Base-by-base conservation (phyloP, 2,113 vertebrate genomes). In the Mesembrinibis cayennensis region DNA sequence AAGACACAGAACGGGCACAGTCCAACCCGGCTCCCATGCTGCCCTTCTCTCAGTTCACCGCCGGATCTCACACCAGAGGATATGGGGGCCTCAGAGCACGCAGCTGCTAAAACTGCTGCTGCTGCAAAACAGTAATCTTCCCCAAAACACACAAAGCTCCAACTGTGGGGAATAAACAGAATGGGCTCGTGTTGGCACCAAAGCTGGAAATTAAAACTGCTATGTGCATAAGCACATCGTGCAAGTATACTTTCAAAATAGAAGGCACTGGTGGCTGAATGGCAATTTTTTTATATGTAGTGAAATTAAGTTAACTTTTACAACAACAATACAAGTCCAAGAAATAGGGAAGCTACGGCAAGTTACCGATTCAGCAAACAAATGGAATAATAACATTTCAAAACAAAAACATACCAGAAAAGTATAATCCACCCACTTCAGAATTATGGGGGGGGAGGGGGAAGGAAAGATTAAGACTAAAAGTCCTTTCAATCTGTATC, bases 81-180 rank as follows among this genome's bases (percentile, higher is more conserved):
- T 42, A 80, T 0, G 0, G 50, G 11, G 32, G 63, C 63, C 69
- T 84, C 86, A 67, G 22, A 71, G 50, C 34, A 63, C 0, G 0
- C 91, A 96, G 73, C 69, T 91, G 84, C 65, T 93, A 49, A 82
- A 97, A 85, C 56, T 94, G 81, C 94, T 94, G 72, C 63, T 90
- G 53, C 93, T 91, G 91, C 80, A 42, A 47, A 95, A 79, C 23
- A 87, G 69, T 93, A 93, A 91, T 74, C 78, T 16, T 79, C 40
- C 77, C 52, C 19, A 61, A 82, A 94, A 89, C 67, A 88, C 69
- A 91, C 81, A 79, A 50, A 93, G 40, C 44, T 93, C 40, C 49
- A 67, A 44, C 77, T 67, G 40, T 9, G 13, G 30, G 40, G 65
- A 87, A 82, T 69, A 85, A 89, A 62, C 77, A 87, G 61, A 91